Evolutionary conservation across 2,113 vertebrate genomes (phyloP), one percentile per base, ranked within the genome.

Genomic region (Brienomyrus longianalis): DNA sequence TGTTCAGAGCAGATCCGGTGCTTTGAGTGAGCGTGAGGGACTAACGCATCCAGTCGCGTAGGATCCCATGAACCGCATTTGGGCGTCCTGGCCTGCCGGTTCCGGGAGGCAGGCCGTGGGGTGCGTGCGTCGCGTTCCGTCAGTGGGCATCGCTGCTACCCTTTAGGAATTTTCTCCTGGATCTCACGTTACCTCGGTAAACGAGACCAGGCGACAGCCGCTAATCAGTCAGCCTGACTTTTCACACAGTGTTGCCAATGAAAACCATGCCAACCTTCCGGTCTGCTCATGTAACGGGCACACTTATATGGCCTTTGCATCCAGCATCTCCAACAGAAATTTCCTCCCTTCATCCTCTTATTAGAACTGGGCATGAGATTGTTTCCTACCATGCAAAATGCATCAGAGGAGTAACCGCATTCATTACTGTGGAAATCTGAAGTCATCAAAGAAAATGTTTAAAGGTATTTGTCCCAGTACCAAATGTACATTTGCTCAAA

Each of bases 221-320:
- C 93, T 94, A 95, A 96, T 95, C 95, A 92, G 94, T 93, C 93
- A 94, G 95, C 94, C 94, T 94, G 93, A 94, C 94, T 95, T 95
- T 95, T 96, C 95, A 94, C 95, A 94, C 95, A 94, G 94, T 95
- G 94, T 95, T 94, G 93, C 93, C 94, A 96, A 96, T 96, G 95
- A 96, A 94, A 93, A 93, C 93, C 74, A 92, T 92, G 93, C 94
- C 95, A 94, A 93, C 94, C 96, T 95, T 94, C 94, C 94, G 94
- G 94, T 94, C 93, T 93, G 95, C 91, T 94, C 95, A 94, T 95
- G 94, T 96, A 95, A 95, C 96, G 94, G 96, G 95, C 94, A 95
- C 95, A 93, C 93, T 94, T 95, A 95, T 92, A 94, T 92, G 92
- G 93, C 93, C 93, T 94, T 93, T 92, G 93, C 93, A 93, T 94